phyloP scores from a whole-genome alignment of 2,888 invertebrate species.

The Cinara cedri region DNA sequence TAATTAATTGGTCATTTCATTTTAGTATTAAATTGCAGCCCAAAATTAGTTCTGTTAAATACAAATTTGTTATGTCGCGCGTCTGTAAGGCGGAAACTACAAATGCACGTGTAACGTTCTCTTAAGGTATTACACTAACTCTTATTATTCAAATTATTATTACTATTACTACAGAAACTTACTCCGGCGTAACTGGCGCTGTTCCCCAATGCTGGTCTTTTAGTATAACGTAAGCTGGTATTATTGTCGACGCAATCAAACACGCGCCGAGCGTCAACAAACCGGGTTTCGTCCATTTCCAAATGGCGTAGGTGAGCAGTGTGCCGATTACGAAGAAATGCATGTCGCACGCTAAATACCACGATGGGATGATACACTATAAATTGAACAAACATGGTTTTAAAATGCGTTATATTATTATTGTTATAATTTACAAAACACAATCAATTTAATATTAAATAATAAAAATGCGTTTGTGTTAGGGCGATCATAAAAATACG shows the following conservation, averaged over 20 bases:
- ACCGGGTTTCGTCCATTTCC: conserved; percentile 57
- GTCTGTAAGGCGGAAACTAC: too few species aligned
- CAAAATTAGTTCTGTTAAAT: too few species aligned
- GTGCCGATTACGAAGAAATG: conserved; percentile 59
- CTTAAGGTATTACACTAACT: too few species aligned
- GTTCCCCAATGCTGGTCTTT: conserved; percentile 36
- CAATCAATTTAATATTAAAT: too few species aligned
- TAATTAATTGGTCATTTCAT: too few species aligned
- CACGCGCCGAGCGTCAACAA: conserved; percentile 51
- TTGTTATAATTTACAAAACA: too few species aligned
- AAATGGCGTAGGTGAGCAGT: conserved; percentile 58
- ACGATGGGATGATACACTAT: conserved; percentile 60
- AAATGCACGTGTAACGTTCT: too few species aligned
- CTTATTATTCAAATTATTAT: neutral
- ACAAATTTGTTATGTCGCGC: too few species aligned
- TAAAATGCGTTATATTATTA: too few species aligned
- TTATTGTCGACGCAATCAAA: conserved; percentile 57
- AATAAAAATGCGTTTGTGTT: too few species aligned
- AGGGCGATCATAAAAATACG: too few species aligned
- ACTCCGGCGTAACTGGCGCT: conserved; percentile 2
- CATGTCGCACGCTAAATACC: conserved; percentile 61
- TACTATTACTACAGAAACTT: neutral
- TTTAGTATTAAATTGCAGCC: too few species aligned
- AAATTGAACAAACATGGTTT: neutral
- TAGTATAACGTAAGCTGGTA: conserved; percentile 57